Evolutionary conservation across 2,113 vertebrate species (phyloP), one percentile per base, ranked within the genome.

Genomic region (Galbula dea): DNA sequence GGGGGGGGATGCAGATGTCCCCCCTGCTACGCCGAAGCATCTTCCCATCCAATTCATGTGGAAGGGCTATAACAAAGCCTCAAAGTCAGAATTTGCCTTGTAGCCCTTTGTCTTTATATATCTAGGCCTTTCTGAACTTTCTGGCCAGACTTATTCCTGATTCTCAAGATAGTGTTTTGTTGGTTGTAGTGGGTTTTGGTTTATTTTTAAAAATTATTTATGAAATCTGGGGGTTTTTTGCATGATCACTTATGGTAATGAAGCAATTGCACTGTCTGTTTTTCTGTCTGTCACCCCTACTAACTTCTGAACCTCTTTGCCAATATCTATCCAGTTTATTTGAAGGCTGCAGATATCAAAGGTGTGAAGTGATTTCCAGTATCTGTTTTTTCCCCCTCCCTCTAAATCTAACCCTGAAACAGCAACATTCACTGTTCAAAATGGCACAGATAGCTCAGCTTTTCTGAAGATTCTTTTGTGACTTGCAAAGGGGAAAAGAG

Each of bases 251-350:
- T 92, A 86, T 90, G 84, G 93, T 90, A 90, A 92, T 86, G 66
- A 91, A 93, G 67, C 49, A 87, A 89, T 87, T 92, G 74, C 78
- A 68, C 87, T 92, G 71, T 72, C 91, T 95, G 69, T 83, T 92
- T 78, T 90, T 90, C 89, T 95, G 86, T 92, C 94, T 95, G 87
- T 94, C 81, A 4, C 93, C 87, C 86, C 87, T 71, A 89, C 87
- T 68, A 94, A 92, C 89, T 95, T 96, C 91, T 90, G 78, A 87
- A 91, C 78, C 49, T 82, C 74, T 89, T 76, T 91, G 89, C 82
- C 96, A 89, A 58, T 92, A 78, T 92, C 66, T 78, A 45, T 89
- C 66, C 74, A 17, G 62, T 93, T 91, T 95, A 55, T 77, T 93
- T 91, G 84, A 84, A 86, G 75, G 67, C 85, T 91, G 91, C 78